Base-by-base conservation (phyloP, 2,113 vertebrate genomes). In the Pavo muticus region DNA sequence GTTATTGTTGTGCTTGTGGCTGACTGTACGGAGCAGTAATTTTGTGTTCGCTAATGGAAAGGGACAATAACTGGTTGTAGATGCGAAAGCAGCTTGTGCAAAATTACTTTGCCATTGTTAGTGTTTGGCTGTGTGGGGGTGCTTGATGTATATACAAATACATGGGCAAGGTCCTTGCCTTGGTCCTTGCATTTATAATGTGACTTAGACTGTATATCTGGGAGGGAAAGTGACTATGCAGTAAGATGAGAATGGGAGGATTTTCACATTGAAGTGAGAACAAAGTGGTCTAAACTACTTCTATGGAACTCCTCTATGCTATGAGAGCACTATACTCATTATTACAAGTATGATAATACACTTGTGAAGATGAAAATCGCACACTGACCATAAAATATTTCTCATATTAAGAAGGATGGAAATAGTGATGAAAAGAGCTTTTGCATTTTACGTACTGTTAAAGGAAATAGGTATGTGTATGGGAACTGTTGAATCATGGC, bases 51-150 rank as follows among this genome's bases (percentile, higher is more conserved):
- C 73, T 96, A 86, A 75, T 94, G 82, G 91, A 83, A 84, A 93
- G 42, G 90, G 92, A 84, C 94, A 95, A 88, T 88, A 73, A 72
- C 90, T 70, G 72, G 35, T 84, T 94, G 71, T 74, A 90, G 86
- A 48, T 94, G 84, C 76, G 77, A 63, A 96, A 95, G 74, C 74
- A 93, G 80, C 70, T 84, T 84, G 77, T 13, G 29, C n/a, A 52
- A 78, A 80, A 92, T 87, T 40, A 63, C 47, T 84, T 75, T 18
- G 75, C 64, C 45, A 1, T 2, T 83, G 52, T 84, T 87, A 11
- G 37, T 14, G 23, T 84, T 81, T 45, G 70, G 52, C 39, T 74
- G 39, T 40, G 10, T 30, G 52, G 69, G 70, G 35, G 40, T 65
- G 77, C 47, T 72, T 19, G 44, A 9, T 70, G 75, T 10, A 1